These are phyloP conservation scores for Archips xylosteana DNA, from an alignment of 2,888 invertebrate species.

Conservation along the genomic window DNA sequence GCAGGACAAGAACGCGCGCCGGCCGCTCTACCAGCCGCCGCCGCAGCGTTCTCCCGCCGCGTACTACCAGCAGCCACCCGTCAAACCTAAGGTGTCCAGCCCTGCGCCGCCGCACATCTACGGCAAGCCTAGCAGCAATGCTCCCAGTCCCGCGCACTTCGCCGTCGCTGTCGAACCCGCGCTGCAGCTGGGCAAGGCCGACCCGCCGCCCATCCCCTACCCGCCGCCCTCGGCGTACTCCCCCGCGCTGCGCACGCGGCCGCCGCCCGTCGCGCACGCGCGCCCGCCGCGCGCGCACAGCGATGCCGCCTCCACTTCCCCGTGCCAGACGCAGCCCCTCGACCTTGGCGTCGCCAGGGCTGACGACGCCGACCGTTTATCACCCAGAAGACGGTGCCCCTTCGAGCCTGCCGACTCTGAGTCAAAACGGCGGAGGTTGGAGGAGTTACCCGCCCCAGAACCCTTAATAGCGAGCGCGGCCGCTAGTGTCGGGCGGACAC, in stretches of 20 bases:
- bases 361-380: slow-evolving; percentile 84
- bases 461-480: slow-evolving; percentile 90
- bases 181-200: slow-evolving; percentile 86
- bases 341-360: slow-evolving; percentile 89
- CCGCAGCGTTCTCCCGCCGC: slow-evolving; percentile 76
- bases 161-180: slow-evolving; percentile 70
- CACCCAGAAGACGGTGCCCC: slow-evolving; percentile 88
- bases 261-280: slow-evolving; percentile 86
- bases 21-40: slow-evolving; percentile 71
- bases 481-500: slow-evolving; percentile 89
- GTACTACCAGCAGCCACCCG: slow-evolving; percentile 80
- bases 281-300: slow-evolving; percentile 72
- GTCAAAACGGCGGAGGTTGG: slow-evolving; percentile 87
- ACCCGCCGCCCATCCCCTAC: slow-evolving; percentile 76
- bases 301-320: slow-evolving; percentile 65
- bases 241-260: slow-evolving; percentile 68
- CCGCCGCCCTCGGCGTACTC: slow-evolving; percentile 75
- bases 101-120: slow-evolving; percentile 92
- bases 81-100: slow-evolving; percentile 90
- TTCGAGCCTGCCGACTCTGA: slow-evolving; percentile 83
- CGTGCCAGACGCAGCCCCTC: slow-evolving; percentile 91
- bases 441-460: slow-evolving; percentile 83
- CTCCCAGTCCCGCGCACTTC: slow-evolving; percentile 80
- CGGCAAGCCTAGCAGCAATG: slow-evolving; percentile 85
- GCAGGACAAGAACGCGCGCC: slow-evolving; percentile 60